phyloP scores from a whole-genome alignment of 35 echinoderm and acorn worm species.

The Lytechinus pictus region DNA sequence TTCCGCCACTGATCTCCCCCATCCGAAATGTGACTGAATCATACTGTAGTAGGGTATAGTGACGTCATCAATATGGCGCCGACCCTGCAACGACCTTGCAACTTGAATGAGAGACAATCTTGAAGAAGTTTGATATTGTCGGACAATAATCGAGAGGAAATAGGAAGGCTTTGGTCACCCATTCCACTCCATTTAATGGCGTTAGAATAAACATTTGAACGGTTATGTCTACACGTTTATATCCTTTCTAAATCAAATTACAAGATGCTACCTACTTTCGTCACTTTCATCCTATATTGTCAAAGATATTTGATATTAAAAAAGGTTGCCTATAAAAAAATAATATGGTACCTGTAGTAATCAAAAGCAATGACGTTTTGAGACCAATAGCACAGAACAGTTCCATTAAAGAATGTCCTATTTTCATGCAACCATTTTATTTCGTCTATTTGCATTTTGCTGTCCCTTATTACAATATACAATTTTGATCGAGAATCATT shows the following conservation, averaged over 20 bases:
- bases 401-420: too few species aligned
- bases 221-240: neutral
- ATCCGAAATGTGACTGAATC: too few species aligned
- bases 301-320: too few species aligned
- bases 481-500: too few species aligned
- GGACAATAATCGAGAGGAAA: constrained; percentile 12
- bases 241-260: neutral
- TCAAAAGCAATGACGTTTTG: too few species aligned
- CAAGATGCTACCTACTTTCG: neutral
- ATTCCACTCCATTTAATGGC: neutral
- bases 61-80: neutral
- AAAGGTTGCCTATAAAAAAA: too few species aligned
- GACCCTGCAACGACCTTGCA: neutral
- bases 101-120: neutral
- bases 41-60: neutral
- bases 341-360: too few species aligned
- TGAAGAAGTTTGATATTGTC: neutral
- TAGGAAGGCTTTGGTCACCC: neutral
- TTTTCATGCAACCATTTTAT: too few species aligned
- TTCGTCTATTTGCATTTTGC: too few species aligned
- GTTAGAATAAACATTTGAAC: neutral
- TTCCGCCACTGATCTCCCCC: too few species aligned
- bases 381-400: too few species aligned
- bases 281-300: neutral
- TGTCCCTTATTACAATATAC: too few species aligned